A percentile compares a stretch with the other conserved stretches of the same genome.
These are phyloP conservation scores for Eumerus sabulonum DNA, from an alignment of 2,888 invertebrate genomes.

Conservation along the genomic window DNA sequence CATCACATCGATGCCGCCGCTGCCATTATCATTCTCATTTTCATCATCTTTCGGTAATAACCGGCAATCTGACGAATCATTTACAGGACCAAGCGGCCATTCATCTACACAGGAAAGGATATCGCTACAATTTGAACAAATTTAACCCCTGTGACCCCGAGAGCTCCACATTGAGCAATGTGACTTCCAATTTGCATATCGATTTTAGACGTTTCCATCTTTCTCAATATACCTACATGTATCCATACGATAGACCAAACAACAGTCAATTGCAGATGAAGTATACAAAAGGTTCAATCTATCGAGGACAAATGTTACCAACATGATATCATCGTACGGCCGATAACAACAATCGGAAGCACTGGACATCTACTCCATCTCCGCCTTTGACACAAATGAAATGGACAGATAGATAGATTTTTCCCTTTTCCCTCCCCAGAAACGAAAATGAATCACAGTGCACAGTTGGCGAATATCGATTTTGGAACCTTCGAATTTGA, in stretches of 20 bases:
- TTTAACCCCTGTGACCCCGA: conserved; percentile 51
- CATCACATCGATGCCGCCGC: no score
- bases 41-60: conserved; percentile 43
- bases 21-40: conserved; percentile 22
- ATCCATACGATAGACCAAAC: conserved; percentile 41
- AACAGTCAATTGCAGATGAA: conserved; percentile 45
- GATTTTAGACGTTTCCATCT: conserved; percentile 47
- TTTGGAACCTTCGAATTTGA: conserved; percentile 35
- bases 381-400: conserved; percentile 30
- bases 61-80: conserved; percentile 43
- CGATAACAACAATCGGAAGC: conserved; percentile 47
- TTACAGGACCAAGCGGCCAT: conserved; percentile 31
- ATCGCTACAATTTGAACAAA: conserved; percentile 56
- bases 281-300: conserved; percentile 48
- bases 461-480: conserved; percentile 55
- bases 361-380: conserved; percentile 6
- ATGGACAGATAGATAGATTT: conserved; percentile 41
- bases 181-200: conserved; percentile 65
- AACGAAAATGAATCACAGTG: conserved; percentile 37
- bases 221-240: conserved; percentile 49
- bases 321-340: conserved; percentile 52
- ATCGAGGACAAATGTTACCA: conserved; percentile 60
- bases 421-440: conserved; percentile 19
- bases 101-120: conserved; percentile 20
- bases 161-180: conserved; percentile 16